Conservation (phyloP, 2,797 vertebrate species). For the Sarcophilus harrisii region DNA sequence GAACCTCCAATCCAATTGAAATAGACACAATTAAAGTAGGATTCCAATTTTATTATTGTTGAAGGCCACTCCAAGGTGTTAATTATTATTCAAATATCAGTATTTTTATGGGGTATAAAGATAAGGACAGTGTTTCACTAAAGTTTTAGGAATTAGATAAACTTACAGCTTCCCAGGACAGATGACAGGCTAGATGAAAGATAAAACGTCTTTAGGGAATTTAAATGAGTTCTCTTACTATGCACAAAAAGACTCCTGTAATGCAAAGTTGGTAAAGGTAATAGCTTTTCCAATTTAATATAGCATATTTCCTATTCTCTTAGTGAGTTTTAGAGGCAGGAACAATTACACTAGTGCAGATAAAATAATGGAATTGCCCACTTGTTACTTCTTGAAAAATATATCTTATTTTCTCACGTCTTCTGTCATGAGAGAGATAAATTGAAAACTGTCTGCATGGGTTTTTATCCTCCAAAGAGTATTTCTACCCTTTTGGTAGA, state of each 20-base stretch:
- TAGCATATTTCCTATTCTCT: not conserved
- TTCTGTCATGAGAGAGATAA: not conserved
- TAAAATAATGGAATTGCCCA: not conserved
- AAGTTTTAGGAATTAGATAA: not conserved
- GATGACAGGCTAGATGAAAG: conserved; percentile 13
- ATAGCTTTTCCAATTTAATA: conserved; percentile 4
- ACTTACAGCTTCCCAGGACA: not conserved
- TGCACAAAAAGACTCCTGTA: not conserved
- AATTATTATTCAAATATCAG: not conserved
- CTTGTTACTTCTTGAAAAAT: conserved; percentile 36
- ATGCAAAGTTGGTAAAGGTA: not conserved
- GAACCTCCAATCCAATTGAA: conserved; percentile 40
- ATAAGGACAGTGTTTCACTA: not conserved
- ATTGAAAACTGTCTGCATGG: conserved; percentile 35
- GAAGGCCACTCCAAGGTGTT: not conserved
- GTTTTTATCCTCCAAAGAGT: conserved; percentile 7
- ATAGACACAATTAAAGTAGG: conserved; percentile 31
- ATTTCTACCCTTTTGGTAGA: not conserved
- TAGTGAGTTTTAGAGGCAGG: conserved; percentile 19
- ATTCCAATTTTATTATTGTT: not conserved
- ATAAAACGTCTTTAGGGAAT: too few relatives aligned
- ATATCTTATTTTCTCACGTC: not conserved
- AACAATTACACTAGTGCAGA: not conserved
- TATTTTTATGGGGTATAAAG: conserved; percentile 20
- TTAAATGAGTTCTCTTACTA: not conserved